These are phyloP conservation scores for Narcine bancroftii DNA, from an alignment of 2,113 vertebrate species.

Conservation along the genomic window DNA sequence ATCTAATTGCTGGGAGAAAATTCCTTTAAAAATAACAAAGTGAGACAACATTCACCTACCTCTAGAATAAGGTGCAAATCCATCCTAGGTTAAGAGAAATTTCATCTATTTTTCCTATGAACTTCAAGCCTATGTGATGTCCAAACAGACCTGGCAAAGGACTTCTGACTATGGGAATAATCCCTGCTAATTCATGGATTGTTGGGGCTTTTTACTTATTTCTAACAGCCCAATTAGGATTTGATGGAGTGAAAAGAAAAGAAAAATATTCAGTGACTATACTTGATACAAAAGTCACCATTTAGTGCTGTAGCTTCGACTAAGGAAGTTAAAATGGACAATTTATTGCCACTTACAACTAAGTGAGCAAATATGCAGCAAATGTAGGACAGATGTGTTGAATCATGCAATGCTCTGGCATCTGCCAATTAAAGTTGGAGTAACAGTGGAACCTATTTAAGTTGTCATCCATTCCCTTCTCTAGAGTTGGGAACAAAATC, in stretches of 20 bases:
- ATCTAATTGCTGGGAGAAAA: not conserved
- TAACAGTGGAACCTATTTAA: not conserved
- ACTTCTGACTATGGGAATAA: not conserved
- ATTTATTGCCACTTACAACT: not conserved
- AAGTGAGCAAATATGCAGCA: not conserved
- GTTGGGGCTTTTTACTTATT: not conserved
- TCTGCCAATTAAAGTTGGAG: not conserved
- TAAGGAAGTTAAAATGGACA: not conserved
- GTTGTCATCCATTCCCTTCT: not conserved
- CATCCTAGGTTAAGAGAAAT: not conserved
- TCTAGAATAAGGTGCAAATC: not conserved
- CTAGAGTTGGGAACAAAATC: not conserved
- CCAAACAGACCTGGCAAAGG: not conserved
- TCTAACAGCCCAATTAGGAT: not conserved
- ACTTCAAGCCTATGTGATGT: not conserved
- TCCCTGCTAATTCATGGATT: not conserved
- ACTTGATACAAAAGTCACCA: not conserved
- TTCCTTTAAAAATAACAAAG: not conserved
- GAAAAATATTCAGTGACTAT: not conserved
- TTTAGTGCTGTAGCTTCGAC: not conserved
- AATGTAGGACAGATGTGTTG: not conserved
- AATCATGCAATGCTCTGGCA: not conserved
- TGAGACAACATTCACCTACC: not conserved
- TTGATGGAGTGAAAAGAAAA: not conserved
- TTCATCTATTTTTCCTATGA: not conserved